phyloP scores from a whole-genome alignment of 2,113 vertebrate genomes.

The Pelusios castaneus region DNA sequence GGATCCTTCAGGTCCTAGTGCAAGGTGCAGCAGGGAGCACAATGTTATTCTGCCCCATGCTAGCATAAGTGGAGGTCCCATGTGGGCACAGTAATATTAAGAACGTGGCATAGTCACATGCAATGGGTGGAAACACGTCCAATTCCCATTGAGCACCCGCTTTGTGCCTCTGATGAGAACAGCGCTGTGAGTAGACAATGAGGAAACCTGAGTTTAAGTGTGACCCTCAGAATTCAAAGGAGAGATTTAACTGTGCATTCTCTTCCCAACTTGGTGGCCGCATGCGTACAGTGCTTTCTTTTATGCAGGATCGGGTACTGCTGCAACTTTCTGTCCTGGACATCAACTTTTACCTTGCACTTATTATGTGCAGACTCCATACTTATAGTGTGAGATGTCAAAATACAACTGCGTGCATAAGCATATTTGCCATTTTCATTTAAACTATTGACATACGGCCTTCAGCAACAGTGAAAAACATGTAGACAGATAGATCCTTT shows the following conservation, averaged over 20 bases:
- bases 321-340: background rate
- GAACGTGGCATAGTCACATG: background rate
- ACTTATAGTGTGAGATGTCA: background rate
- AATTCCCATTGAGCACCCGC: background rate
- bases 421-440: background rate
- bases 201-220: background rate
- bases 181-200: background rate
- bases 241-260: background rate
- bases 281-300: background rate
- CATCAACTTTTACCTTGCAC: background rate
- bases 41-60: background rate
- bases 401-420: background rate
- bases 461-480: background rate
- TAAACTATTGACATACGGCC: fast-evolving
- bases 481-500: background rate
- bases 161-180: background rate
- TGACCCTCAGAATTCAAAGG: fast-evolving
- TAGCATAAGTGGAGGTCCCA: background rate
- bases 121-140: background rate
- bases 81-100: background rate
- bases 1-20: background rate
- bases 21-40: background rate
- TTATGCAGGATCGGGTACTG: background rate
- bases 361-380: background rate
- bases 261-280: background rate